A percentile compares a stretch with the other conserved stretches of the same genome.
Evolutionary conservation across 1,140 invertebrate species (phyloP).

Genomic region (Harlomillsia oculata): DNA sequence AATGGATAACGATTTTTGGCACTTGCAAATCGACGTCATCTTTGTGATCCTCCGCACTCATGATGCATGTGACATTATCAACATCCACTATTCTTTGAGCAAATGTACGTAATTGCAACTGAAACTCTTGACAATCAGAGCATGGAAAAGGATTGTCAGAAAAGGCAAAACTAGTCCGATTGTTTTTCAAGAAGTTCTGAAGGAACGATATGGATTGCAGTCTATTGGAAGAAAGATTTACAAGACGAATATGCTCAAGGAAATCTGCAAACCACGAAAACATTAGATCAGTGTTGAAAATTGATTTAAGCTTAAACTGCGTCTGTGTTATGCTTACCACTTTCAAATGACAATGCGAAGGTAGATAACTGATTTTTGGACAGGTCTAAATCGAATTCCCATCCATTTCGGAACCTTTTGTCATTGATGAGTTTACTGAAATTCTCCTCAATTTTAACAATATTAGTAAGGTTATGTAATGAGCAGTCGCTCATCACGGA

Average conservation of each 20-base stretch:
- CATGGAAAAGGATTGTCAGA: constrained; percentile 27
- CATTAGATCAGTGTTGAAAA: neutral
- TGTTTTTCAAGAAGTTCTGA: constrained; percentile 8
- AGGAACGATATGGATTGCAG: constrained; percentile 20
- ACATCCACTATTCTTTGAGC: neutral
- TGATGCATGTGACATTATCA: constrained; percentile 11
- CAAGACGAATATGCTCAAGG: neutral
- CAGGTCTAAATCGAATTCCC: neutral
- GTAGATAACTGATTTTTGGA: neutral
- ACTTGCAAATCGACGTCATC: neutral
- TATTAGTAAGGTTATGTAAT: neutral
- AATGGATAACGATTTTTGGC: neutral
- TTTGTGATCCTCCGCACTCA: neutral
- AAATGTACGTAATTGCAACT: neutral
- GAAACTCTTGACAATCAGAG: constrained; percentile 15
- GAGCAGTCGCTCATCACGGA: constrained; percentile 19
- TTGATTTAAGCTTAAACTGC: neutral
- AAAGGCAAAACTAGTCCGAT: constrained; percentile 20
- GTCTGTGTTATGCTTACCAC: neutral
- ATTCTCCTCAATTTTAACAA: neutral
- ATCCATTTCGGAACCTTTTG: neutral
- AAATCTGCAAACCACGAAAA: constrained; percentile 17
- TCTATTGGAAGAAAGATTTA: constrained; percentile 21
- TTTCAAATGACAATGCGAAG: too few species aligned
- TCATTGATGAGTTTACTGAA: neutral